Percentiles rank a stretch among this genome's conserved stretches.
Conservation (phyloP, 2,797 vertebrate species). For the Smutsia temminckii region DNA sequence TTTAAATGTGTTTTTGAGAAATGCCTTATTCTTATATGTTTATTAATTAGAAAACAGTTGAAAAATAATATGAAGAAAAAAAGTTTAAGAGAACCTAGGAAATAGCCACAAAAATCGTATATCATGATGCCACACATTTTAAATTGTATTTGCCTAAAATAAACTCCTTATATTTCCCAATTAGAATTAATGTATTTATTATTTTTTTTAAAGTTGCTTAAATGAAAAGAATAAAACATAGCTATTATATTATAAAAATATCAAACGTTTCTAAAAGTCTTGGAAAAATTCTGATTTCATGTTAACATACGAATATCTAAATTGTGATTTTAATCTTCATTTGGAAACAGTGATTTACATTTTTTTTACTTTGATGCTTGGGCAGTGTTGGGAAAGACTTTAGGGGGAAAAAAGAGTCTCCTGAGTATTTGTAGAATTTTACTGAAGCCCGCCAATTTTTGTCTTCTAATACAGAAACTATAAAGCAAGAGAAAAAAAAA, state of each 20-base stretch:
- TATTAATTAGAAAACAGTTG: background rate
- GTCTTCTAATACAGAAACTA: background rate
- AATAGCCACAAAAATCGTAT: background rate
- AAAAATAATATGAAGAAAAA: no score
- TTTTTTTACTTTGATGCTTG: background rate
- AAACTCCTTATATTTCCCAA: background rate
- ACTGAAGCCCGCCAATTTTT: background rate
- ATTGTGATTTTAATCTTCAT: background rate
- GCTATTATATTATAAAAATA: background rate
- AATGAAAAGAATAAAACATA: background rate
- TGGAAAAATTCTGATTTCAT: background rate
- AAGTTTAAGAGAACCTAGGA: background rate
- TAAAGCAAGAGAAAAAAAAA: background rate
- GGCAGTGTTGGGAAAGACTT: background rate
- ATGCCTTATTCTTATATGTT: background rate
- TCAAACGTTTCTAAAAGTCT: background rate
- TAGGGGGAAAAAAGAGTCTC: background rate
- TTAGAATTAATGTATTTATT: background rate
- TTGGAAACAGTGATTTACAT: background rate
- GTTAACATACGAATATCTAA: background rate
- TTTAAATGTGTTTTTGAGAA: background rate
- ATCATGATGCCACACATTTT: background rate
- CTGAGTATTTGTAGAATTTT: background rate
- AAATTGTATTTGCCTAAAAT: background rate
- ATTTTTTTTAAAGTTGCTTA: background rate